Evolutionary conservation across 2,113 vertebrate genomes (phyloP), one percentile per base, ranked within the genome.

Genomic region (Bothrops jararaca): DNA sequence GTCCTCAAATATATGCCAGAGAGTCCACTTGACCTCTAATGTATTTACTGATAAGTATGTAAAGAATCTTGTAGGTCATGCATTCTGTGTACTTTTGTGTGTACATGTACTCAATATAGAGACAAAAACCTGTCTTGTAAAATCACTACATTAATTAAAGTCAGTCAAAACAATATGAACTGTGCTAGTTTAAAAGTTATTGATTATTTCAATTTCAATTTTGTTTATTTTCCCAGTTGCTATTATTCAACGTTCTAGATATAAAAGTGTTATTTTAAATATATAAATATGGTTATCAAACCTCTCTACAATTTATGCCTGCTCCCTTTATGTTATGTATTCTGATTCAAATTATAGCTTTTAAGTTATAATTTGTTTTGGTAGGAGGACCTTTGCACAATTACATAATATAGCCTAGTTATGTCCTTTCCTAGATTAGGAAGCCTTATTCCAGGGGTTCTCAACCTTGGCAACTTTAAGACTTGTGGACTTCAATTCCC

Each of bases 101-200:
- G 69, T n/a, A 15, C 1, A 3, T 74, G 15, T 74, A 8, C 15
- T 74, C 13, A 74, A 2, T 39, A 34, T 74, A 74, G 13, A 74
- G 69, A 74, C 69, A 74, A 74, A 74, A 39, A 74, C 2, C n/a
- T 74, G 5, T 74, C 15, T 15, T 52, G 6, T 12, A 87, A 92
- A 60, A 52, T 56, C 90, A 89, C 60, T 88, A 89, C 92, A 94
- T 95, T 91, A 57, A 86, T 52, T 39, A 85, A 39, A 91, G 45
- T 22, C 24, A 23, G 48, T 24, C 64, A 80, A 90, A 80, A 11
- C 39, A 52, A 23, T 91, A 50, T 53, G 20, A 5, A 80, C 64
- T 80, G 74, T 34, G 22, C 8, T 52, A 52, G 26, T 90, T 69
- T 50, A 18, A 29, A 69, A 48, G 1, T 9, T 22, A 3, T 13